These are phyloP conservation scores for Rhodinocichla rosea DNA, from an alignment of 2,113 vertebrate species.

Conservation along the genomic window DNA sequence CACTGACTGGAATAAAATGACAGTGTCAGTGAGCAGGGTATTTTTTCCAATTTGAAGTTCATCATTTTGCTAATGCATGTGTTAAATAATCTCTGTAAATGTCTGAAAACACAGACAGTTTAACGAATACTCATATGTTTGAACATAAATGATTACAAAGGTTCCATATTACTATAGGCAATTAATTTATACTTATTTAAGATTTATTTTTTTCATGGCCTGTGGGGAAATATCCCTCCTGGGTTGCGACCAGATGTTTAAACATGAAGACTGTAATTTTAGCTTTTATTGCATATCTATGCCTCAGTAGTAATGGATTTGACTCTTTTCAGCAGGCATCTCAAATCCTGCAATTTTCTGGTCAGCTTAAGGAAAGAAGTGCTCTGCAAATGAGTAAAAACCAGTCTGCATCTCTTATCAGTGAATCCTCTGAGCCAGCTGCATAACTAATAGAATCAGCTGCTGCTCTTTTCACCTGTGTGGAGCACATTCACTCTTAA, in stretches of 20 bases:
- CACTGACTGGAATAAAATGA: background rate
- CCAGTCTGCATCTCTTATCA: background rate
- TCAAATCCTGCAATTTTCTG: conserved; percentile 42
- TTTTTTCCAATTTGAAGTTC: background rate
- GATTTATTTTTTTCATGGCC: conserved; percentile 32
- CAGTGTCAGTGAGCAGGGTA: background rate
- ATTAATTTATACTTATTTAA: conserved; percentile 60
- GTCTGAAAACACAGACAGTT: background rate
- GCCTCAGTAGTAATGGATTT: conserved; percentile 31
- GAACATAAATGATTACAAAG: conserved; percentile 24
- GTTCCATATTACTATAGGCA: conserved; percentile 29
- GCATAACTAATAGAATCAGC: conserved; percentile 42
- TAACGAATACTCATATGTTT: conserved; percentile 21
- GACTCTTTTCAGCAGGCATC: conserved; percentile 4
- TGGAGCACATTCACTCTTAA: background rate
- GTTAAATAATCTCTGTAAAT: conserved; percentile 35
- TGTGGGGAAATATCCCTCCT: conserved; percentile 14
- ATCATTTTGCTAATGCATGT: background rate
- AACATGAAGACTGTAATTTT: conserved; percentile 47
- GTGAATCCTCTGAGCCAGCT: background rate
- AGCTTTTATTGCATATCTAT: conserved; percentile 24
- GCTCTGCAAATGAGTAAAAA: conserved; percentile 7
- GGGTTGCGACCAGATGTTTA: conserved; percentile 61
- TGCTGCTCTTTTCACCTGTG: background rate
- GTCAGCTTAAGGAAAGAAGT: conserved; percentile 19